Percentiles rank a stretch among this genome's conserved stretches.
These are phyloP conservation scores for Uloborus plumipes DNA, from an alignment of 2,888 invertebrate genomes.

Conservation along the genomic window DNA sequence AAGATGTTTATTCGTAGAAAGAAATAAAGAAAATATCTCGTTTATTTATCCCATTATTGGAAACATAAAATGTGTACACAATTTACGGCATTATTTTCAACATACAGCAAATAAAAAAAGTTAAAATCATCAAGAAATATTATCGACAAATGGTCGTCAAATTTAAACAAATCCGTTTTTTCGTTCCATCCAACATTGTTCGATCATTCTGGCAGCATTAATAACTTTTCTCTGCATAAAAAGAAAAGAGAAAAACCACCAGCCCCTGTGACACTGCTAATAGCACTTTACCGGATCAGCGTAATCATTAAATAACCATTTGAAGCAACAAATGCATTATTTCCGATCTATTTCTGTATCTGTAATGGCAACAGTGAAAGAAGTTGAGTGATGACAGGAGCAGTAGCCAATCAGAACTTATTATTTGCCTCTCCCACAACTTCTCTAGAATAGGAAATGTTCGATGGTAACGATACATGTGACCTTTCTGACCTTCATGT, in stretches of 20 bases:
- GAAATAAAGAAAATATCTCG: too few species aligned
- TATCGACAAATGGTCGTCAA: slow-evolving; percentile 9
- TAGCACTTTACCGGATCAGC: slow-evolving; percentile 41
- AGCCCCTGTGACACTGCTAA: slow-evolving; percentile 32
- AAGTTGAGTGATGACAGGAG: slow-evolving; percentile 17
- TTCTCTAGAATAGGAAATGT: slow-evolving; percentile 6
- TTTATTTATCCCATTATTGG: too few species aligned
- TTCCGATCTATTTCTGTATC: slow-evolving; percentile 45
- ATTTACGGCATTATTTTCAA: too few species aligned
- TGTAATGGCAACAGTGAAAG: slow-evolving; percentile 21
- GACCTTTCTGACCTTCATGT: slow-evolving; percentile 23
- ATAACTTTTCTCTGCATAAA: slow-evolving; percentile 18
- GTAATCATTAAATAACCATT: slow-evolving; percentile 61
- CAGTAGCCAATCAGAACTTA: slow-evolving; percentile 34
- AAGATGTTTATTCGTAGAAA: too few species aligned
- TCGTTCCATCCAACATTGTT: slow-evolving; percentile 30
- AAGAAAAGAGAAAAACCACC: slow-evolving; percentile 4
- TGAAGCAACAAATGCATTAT: slow-evolving; percentile 60
- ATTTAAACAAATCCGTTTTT: not conserved
- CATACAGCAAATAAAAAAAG: too few species aligned
- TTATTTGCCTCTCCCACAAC: slow-evolving; percentile 7
- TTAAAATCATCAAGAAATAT: not conserved
- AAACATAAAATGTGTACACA: too few species aligned
- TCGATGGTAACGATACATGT: slow-evolving; percentile 10
- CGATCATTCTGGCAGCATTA: slow-evolving; percentile 36